Conservation (phyloP, 2,888 invertebrate genomes). For the Unio delphinus region DNA sequence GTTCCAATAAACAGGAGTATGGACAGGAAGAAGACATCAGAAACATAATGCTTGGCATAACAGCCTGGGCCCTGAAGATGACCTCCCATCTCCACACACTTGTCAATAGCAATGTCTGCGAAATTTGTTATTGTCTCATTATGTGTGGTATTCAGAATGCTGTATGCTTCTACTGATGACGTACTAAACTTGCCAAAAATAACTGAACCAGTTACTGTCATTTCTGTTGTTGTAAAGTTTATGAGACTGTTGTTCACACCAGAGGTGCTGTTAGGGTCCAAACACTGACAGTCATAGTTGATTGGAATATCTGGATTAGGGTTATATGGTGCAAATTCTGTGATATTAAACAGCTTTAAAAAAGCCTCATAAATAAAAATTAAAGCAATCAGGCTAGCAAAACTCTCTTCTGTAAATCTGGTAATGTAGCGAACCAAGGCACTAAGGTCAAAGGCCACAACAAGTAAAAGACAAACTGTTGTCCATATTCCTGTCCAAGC, state of each 20-base stretch:
- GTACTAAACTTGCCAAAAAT: no score
- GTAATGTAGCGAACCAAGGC: conserved; percentile 98
- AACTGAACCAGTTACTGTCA: no score
- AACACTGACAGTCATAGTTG: conserved; percentile 33
- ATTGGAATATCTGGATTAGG: conserved; percentile 13
- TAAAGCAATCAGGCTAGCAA: conserved; percentile 95
- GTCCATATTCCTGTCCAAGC: conserved; percentile 99
- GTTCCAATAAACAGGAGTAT: conserved; percentile 93
- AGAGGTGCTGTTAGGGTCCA: conserved; percentile 25
- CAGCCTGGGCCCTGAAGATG: conserved; percentile 74
- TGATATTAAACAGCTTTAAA: conserved; percentile 83
- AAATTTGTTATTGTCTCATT: no score
- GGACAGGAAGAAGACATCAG: conserved; percentile 93
- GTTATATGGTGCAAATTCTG: conserved; percentile 6
- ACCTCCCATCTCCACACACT: conserved; percentile 6
- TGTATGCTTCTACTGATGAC: no score
- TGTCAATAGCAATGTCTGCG: no score
- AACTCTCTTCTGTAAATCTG: conserved; percentile 97
- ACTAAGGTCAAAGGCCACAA: conserved; percentile 95
- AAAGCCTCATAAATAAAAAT: conserved; percentile 99
- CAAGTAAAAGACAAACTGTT: conserved; percentile 83
- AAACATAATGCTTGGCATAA: conserved; percentile 32
- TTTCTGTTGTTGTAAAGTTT: neutral
- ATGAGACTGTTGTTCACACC: neutral
- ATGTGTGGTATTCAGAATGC: no score